Conservation (phyloP, 2,797 vertebrate genomes). For the Pantherophis vulpinus region DNA sequence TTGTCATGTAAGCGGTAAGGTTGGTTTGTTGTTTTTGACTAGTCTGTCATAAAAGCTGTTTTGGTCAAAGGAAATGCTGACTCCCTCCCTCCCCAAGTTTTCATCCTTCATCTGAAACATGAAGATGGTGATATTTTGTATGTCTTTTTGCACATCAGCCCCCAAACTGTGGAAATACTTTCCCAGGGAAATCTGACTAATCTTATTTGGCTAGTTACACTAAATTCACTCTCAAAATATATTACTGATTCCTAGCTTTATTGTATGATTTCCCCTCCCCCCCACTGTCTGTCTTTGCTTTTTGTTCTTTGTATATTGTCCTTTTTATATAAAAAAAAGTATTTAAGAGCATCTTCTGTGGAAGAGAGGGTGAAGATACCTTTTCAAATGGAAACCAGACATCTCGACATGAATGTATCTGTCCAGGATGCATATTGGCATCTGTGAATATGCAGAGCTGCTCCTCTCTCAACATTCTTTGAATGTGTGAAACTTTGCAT, state of each 20-base stretch:
- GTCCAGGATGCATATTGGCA: background rate
- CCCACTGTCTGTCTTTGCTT: background rate
- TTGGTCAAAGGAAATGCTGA: background rate
- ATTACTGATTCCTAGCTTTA: background rate
- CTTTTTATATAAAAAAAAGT: background rate
- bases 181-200: background rate
- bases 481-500: background rate
- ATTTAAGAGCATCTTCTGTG: background rate
- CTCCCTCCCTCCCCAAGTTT: background rate
- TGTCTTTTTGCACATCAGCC: background rate
- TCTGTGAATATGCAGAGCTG: background rate
- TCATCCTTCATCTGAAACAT: background rate
- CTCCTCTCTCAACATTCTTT: background rate
- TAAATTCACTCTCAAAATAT: background rate
- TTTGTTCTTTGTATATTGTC: background rate
- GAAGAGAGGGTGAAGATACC: background rate
- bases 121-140: background rate
- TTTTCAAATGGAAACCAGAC: background rate
- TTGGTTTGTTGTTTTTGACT: background rate
- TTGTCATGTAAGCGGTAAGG: conserved; percentile 54
- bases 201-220: background rate
- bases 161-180: background rate
- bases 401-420: too few relatives aligned
- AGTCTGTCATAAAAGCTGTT: background rate
- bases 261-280: accelerated